Evolutionary conservation across 2,113 vertebrate species (phyloP).

Genomic region (Psephotus haematonotus): DNA sequence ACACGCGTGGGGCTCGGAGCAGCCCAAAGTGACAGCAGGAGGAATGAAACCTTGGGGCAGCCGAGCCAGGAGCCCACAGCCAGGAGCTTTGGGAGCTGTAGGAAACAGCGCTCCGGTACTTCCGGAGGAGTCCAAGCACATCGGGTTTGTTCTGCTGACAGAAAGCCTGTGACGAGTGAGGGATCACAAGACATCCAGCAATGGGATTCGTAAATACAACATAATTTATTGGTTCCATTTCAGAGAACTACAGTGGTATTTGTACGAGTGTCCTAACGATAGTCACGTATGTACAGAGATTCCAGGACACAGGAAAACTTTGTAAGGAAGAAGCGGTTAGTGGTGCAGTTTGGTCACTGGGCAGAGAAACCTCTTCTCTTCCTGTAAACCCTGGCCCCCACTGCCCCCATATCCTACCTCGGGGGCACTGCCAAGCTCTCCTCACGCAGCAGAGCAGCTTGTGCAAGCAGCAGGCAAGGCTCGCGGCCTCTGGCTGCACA

Average conservation of each 20-base stretch:
- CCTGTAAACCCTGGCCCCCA: not conserved
- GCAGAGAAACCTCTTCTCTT: not conserved
- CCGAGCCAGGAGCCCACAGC: not conserved
- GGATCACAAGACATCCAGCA: not conserved
- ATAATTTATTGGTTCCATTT: slow-evolving; percentile 59
- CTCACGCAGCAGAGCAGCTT: accelerated
- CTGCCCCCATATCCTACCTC: not conserved
- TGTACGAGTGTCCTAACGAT: not conserved
- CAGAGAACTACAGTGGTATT: slow-evolving; percentile 29
- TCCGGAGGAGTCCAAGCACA: not conserved
- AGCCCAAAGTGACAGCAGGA: not conserved
- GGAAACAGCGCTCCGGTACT: not conserved
- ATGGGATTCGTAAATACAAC: not conserved
- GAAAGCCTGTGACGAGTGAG: not conserved
- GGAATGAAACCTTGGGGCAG: not conserved
- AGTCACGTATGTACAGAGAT: not conserved
- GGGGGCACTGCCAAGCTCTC: not conserved
- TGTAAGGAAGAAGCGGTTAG: slow-evolving; percentile 3
- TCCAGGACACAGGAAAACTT: not conserved
- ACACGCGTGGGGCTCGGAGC: accelerated
- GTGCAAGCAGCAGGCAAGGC: not conserved
- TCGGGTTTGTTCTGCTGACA: not conserved
- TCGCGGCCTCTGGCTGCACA: not conserved
- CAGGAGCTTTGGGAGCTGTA: not conserved
- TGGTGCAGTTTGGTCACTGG: slow-evolving; percentile 36